These are phyloP conservation scores for Megaleporinus macrocephalus DNA, from an alignment of 2,113 vertebrate genomes.

Conservation along the genomic window DNA sequence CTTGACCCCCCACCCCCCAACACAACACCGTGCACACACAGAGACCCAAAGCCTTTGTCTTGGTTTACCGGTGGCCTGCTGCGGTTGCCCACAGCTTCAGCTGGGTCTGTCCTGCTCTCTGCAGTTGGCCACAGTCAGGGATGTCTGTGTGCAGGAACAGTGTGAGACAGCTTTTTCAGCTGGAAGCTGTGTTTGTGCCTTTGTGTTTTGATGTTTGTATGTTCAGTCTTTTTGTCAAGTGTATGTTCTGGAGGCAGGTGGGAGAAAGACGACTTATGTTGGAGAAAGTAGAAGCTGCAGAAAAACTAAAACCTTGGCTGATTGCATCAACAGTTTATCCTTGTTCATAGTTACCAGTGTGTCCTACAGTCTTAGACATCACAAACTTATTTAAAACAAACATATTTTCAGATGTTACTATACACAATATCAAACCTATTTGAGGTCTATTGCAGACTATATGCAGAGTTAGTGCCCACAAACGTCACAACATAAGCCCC, in stretches of 20 bases:
- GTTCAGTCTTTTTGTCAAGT: background rate
- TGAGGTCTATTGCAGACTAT: too few species aligned
- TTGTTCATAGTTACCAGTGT: too few species aligned
- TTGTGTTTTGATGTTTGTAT: background rate
- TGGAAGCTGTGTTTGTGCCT: background rate
- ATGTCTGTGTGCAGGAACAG: background rate
- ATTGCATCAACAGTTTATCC: too few species aligned
- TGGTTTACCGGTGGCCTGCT: background rate
- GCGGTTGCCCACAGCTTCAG: background rate
- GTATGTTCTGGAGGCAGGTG: background rate
- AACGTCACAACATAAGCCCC: too few species aligned
- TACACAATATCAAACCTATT: too few species aligned
- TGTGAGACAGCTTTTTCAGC: background rate
- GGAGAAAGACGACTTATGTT: background rate
- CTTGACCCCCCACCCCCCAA: too few species aligned
- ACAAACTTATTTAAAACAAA: too few species aligned
- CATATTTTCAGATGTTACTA: too few species aligned
- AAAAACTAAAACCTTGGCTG: too few species aligned
- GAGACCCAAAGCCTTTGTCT: background rate
- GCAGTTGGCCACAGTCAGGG: background rate
- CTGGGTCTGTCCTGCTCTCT: background rate
- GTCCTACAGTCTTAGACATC: too few species aligned
- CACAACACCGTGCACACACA: background rate
- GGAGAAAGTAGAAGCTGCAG: background rate
- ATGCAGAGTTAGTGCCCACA: too few species aligned